Base-by-base conservation (phyloP, 2,797 vertebrate species). In the Enteromius radiatus region DNA sequence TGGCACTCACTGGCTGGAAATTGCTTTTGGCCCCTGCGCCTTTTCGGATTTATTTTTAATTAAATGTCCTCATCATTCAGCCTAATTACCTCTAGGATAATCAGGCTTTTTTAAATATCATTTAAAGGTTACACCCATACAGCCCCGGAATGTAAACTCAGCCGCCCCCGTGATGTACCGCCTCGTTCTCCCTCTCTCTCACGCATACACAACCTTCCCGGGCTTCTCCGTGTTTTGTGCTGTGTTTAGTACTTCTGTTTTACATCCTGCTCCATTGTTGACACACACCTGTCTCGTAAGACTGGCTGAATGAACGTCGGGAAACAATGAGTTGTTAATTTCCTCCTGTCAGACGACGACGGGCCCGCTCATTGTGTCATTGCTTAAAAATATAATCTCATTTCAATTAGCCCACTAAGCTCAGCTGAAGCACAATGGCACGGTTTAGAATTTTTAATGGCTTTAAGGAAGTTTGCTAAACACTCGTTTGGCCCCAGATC, bases 41-140 rank as follows among this genome's bases (percentile, higher is more conserved):
- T 89, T 82, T 85, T 88, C 83, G 87, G 92, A 93, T 90, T 90
- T 91, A 90, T 91, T 93, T 92, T 89, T 92, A 92, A 93, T 93
- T 93, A 93, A 94, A 92, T 81, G 76, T 92, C 88, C 89, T 86
- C 79, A 84, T 90, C 91, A 91, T 93, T 91, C 84, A 88, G 90
- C 86, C 86, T 91, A 91, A 94, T 92, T 92, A 92, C 90, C 90
- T 90, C 88, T 86, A 90, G 87, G 89, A 91, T 92, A 91, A 91
- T 92, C 85, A 84, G 86, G 80, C 87, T 88, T 89, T 92, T 88
- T 91, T 89, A 93, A 94, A 93, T 93, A 92, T 91, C 86, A 92
- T 90, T 91, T 91, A 92, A 95, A 93, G 91, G 92, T 93, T 93
- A 89, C 87, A 89, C 86, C 90, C 90, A 86, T 89, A 89, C 88